Percentiles rank a stretch among this genome's conserved stretches.
phyloP scores from a whole-genome alignment of 1,140 invertebrate species.

The Apis mellifera region DNA sequence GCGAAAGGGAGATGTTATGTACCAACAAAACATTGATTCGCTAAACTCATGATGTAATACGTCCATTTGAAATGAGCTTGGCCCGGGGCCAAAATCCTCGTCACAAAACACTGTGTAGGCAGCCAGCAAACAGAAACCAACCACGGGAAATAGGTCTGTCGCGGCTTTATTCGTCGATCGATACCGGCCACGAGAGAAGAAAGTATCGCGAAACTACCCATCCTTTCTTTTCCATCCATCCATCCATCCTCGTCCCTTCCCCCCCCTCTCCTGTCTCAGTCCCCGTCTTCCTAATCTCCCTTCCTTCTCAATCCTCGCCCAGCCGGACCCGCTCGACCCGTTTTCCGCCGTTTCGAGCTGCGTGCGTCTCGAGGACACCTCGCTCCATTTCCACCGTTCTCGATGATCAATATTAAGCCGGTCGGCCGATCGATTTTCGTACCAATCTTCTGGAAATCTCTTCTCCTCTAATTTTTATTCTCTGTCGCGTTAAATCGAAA shows the following conservation, averaged over 20 bases:
- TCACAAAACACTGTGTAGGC: conserved; percentile 76
- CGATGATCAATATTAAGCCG: no score
- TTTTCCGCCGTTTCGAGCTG: no score
- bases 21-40: conserved; percentile 76
- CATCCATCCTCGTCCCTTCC: not conserved
- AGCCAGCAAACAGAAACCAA: conserved; percentile 69
- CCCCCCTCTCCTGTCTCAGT: not conserved
- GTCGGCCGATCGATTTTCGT: no score
- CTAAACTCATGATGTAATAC: conserved; percentile 78
- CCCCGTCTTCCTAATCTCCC: no score
- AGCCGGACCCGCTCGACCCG: no score
- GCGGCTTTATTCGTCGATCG: conserved; percentile 71
- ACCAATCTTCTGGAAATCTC: no score
- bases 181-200: conserved; percentile 64
- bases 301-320: no score
- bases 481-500: no score
- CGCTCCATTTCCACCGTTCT: no score
- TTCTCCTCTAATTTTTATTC: no score
- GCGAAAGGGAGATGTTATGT: conserved; percentile 55
- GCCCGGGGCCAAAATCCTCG: conserved; percentile 72
- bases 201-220: conserved; percentile 57
- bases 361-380: no score
- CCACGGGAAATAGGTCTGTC: conserved; percentile 74
- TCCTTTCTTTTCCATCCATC: conserved; percentile 12
- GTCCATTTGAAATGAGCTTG: conserved; percentile 78